phyloP scores from a whole-genome alignment of 2,888 invertebrate genomes.

The Cryptus armator region DNA sequence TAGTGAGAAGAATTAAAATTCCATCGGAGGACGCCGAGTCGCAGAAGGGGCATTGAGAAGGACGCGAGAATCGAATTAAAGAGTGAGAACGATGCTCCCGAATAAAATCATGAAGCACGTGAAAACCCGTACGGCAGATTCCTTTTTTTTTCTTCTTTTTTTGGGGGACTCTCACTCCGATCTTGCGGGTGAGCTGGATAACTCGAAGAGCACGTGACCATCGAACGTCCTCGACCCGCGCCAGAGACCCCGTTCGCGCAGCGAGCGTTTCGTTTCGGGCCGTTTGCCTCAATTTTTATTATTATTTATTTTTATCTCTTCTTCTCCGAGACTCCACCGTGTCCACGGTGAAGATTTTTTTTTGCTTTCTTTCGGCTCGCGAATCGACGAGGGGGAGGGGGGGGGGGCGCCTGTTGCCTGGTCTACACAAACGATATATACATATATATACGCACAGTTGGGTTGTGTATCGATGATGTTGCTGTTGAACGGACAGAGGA shows the following conservation, averaged over 20 bases:
- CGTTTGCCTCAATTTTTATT: slow-evolving; percentile 63
- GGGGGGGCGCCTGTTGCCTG: background rate
- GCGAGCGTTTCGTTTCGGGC: slow-evolving; percentile 51
- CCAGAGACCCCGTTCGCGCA: slow-evolving; percentile 56
- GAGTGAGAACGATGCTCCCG: slow-evolving; percentile 19
- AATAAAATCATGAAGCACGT: slow-evolving; percentile 41
- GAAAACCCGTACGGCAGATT: slow-evolving; percentile 28
- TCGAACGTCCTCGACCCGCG: slow-evolving; percentile 71
- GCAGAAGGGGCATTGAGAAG: slow-evolving; percentile 12
- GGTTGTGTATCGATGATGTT: background rate
- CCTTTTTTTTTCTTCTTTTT: slow-evolving; percentile 37
- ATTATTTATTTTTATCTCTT: slow-evolving; percentile 45
- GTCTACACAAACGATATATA: background rate
- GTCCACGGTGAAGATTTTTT: background rate
- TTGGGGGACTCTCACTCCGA: slow-evolving; percentile 6
- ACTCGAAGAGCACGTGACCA: slow-evolving; percentile 59
- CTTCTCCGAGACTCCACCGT: background rate
- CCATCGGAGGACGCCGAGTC: slow-evolving; percentile 61
- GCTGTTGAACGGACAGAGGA: background rate
- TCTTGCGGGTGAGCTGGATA: slow-evolving; percentile 23
- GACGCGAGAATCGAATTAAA: slow-evolving; percentile 26
- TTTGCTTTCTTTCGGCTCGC: background rate
- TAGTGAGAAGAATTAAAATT: slow-evolving; percentile 61
- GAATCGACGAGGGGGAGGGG: background rate
- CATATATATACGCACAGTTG: background rate